Percentiles rank a stretch among this genome's conserved stretches.
Conservation (phyloP, 1,140 invertebrate genomes). For the Solenopsis fugax region DNA sequence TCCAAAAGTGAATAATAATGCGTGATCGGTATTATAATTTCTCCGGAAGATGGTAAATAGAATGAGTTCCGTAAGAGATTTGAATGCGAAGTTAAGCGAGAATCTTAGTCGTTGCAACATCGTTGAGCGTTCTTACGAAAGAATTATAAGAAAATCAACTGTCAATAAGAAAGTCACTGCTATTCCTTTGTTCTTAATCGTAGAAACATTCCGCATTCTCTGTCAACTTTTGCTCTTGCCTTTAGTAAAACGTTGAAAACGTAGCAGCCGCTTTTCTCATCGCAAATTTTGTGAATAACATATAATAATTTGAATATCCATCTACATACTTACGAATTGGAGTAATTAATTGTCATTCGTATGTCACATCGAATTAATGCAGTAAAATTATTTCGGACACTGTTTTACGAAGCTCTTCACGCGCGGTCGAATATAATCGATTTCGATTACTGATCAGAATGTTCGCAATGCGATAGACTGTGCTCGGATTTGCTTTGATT, state of each 20-base stretch:
- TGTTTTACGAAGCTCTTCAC: not conserved
- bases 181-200: not conserved
- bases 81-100: conserved; percentile 86
- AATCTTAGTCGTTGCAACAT: conserved; percentile 80
- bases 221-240: not conserved
- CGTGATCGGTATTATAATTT: not conserved
- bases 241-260: not conserved
- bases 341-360: conserved; percentile 27
- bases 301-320: not conserved
- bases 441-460: not conserved
- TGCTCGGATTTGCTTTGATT: not conserved
- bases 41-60: conserved; percentile 54
- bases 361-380: not conserved
- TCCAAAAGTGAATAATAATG: not conserved
- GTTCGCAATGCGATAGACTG: not conserved
- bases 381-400: not conserved
- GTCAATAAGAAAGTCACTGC: no score
- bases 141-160: conserved; percentile 23
- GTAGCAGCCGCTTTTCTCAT: not conserved
- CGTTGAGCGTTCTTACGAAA: conserved; percentile 57
- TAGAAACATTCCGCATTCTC: not conserved
- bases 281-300: not conserved
- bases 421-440: not conserved
- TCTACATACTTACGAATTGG: not conserved
- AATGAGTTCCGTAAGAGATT: conserved; percentile 79